Conservation (phyloP, 2,797 vertebrate genomes). For the Cynodonichthys magdalenae region DNA sequence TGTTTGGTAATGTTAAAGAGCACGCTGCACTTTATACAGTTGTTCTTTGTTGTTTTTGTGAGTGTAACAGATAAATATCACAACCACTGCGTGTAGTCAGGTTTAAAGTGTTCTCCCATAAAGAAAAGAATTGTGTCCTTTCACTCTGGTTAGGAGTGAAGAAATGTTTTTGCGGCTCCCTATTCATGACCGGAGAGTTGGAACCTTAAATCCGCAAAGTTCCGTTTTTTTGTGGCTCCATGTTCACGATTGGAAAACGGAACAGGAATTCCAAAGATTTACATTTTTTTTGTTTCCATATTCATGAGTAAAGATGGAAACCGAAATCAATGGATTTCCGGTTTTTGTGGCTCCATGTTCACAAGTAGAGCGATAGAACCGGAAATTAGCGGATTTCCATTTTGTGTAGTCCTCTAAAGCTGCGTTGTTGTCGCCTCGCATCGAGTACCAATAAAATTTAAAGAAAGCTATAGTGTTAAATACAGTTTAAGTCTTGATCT, state of each 20-base stretch:
- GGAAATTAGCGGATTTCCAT: constrained; percentile 18
- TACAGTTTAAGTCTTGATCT: no score
- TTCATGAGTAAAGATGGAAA: no score
- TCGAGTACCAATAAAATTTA: constrained; percentile 37
- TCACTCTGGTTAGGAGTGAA: not conserved
- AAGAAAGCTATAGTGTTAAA: constrained; percentile 64
- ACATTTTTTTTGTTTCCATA: no score
- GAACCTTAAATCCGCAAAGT: no score
- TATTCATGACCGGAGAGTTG: no score
- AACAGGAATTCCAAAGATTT: no score
- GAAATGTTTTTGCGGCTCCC: not conserved
- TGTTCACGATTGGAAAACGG: no score
- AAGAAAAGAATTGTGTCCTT: constrained; percentile 53
- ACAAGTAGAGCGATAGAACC: constrained; percentile 12
- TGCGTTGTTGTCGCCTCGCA: constrained; percentile 64
- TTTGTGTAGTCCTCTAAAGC: constrained; percentile 27
- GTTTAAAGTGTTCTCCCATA: constrained; percentile 70
- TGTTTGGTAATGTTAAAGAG: constrained; percentile 34
- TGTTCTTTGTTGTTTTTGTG: constrained; percentile 43
- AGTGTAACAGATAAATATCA: constrained; percentile 67
- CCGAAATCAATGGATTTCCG: no score
- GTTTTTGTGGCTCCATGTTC: no score
- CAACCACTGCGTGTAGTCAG: constrained; percentile 74
- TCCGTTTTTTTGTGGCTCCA: no score
- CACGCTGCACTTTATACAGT: constrained; percentile 28